phyloP scores from a whole-genome alignment of 2,113 vertebrate genomes.

The Peromyscus maniculatus region DNA sequence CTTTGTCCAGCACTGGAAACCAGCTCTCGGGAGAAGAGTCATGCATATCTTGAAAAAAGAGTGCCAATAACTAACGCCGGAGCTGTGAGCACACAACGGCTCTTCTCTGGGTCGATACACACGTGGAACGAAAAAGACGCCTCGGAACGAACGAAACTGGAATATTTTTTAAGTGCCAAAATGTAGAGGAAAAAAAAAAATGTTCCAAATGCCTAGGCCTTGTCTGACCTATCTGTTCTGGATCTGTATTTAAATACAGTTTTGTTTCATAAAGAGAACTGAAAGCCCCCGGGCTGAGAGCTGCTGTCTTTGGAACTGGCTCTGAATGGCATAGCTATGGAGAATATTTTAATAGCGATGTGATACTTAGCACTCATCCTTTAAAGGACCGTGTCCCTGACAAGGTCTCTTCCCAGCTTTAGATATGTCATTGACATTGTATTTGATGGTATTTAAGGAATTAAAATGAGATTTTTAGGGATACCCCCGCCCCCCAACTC shows the following conservation, averaged over 20 bases:
- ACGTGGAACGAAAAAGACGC: conserved; percentile 79
- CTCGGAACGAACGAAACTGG: conserved; percentile 85
- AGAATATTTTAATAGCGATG: background rate
- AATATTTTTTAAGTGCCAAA: conserved; percentile 88
- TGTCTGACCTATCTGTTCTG: conserved; percentile 72
- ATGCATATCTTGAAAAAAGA: conserved; percentile 93
- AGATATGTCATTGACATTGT: background rate
- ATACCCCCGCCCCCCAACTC: background rate
- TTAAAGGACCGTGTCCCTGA: conserved; percentile 17
- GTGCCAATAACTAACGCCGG: conserved; percentile 89
- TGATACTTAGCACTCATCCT: conserved; percentile 55
- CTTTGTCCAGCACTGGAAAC: conserved; percentile 96
- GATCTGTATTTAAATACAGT: conserved; percentile 63
- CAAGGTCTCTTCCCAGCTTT: conserved; percentile 5
- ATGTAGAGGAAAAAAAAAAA: conserved; percentile 50
- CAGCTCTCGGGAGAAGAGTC: conserved; percentile 94
- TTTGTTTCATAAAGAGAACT: conserved; percentile 59
- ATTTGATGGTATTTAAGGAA: conserved; percentile 70
- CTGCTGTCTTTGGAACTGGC: conserved; percentile 58
- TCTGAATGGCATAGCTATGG: background rate
- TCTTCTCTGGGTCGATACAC: conserved; percentile 81
- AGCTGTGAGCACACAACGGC: background rate
- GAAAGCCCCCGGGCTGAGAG: background rate
- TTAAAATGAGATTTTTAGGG: conserved; percentile 64
- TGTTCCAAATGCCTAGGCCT: conserved; percentile 74